Percentiles rank a stretch among this genome's conserved stretches.
These are phyloP conservation scores for Chironex yamaguchii DNA, from an alignment of 30 jellyfish, hydroid and myxozoan species.

Conservation along the genomic window DNA sequence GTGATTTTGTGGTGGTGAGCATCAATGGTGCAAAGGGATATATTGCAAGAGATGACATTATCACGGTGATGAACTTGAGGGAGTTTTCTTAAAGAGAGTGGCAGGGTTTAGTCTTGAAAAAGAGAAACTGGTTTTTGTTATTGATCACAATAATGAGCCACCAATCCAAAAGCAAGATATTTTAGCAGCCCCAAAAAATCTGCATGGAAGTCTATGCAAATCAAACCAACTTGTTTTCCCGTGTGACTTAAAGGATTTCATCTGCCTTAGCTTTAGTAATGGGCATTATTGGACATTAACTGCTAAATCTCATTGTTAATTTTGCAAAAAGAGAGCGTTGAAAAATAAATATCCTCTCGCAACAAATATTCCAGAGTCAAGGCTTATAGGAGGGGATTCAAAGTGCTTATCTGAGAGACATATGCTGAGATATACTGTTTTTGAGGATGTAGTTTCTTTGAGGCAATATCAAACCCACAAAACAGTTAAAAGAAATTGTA, in stretches of 20 bases:
- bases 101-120: no score
- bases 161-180: constrained; percentile 19
- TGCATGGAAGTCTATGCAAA: no score
- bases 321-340: no score
- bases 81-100: no score
- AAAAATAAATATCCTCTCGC: no score
- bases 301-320: no score
- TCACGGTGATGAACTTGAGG: no score
- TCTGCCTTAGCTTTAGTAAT: no score
- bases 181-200: background rate
- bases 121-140: constrained; percentile 3
- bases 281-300: no score
- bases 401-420: background rate
- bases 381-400: background rate
- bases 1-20: constrained; percentile 5
- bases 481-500: background rate
- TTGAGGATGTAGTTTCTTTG: background rate
- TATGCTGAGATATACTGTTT: background rate
- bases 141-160: constrained; percentile 28
- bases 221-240: no score
- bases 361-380: background rate
- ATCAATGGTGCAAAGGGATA: background rate
- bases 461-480: background rate
- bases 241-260: no score
- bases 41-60: no score